phyloP scores from a whole-genome alignment of 2,888 invertebrate species.

The Brenthis ino region DNA sequence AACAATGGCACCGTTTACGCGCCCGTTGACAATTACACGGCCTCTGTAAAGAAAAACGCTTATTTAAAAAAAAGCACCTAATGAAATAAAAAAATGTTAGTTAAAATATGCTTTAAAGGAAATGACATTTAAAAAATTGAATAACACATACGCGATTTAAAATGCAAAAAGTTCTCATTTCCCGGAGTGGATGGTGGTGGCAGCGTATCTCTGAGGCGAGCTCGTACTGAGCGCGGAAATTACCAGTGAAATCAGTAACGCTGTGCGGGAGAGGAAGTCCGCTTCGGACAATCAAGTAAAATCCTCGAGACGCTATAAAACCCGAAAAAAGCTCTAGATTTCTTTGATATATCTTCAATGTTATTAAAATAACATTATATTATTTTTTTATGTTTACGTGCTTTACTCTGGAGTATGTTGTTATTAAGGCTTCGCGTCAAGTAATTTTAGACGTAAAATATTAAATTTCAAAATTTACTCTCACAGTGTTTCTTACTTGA shows the following conservation, averaged over 20 bases:
- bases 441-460: neutral
- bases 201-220: conserved; percentile 53
- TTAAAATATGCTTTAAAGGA: conserved; percentile 33
- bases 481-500: neutral
- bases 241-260: conserved; percentile 65
- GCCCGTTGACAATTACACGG: conserved; percentile 96
- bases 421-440: neutral
- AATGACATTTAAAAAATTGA: conserved; percentile 49
- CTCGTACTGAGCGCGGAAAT: conserved; percentile 64
- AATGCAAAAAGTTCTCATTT: conserved; percentile 68
- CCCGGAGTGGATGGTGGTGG: conserved; percentile 52
- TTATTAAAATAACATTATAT: conserved; percentile 1
- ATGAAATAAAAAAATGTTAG: conserved; percentile 7
- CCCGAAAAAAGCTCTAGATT: conserved; percentile 21
- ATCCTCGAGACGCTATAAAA: conserved; percentile 41
- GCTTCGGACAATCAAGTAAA: conserved; percentile 48
- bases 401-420: neutral
- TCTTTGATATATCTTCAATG: neutral
- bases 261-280: conserved; percentile 51
- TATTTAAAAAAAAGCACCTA: conserved; percentile 34
- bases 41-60: conserved; percentile 82
- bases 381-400: neutral
- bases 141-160: conserved; percentile 61
- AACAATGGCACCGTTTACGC: conserved; percentile 95
- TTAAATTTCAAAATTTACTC: neutral